These are phyloP conservation scores for zebrafish (Danio rerio) DNA, from an alignment of 2,113 vertebrate species.

Conservation along the genomic window GRCz12tu NC_133189.1:33872501-33873000, in stretches of 20 bases:
- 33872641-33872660: not conserved
- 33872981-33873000: conserved; percentile 40
- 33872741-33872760: conserved; percentile 26
- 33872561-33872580: conserved; percentile 13
- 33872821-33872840: conserved; percentile 22
- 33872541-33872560: not conserved
- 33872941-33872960: not conserved
- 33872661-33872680: not conserved
- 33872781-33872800: not conserved
- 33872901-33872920: not conserved
- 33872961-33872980: not conserved
- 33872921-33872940: not conserved
- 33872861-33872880: conserved; percentile 35
- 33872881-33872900: not conserved
- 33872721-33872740: conserved; percentile 41
- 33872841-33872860: conserved; percentile 8
- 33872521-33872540: not conserved
- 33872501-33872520: not conserved
- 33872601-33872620: conserved; percentile 1
- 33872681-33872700: conserved; percentile 24
- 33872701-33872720: conserved; percentile 30
- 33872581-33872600: conserved; percentile 41
- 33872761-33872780: conserved; percentile 12
- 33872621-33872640: conserved; percentile 20
- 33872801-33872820: conserved; percentile 4